Evolutionary conservation across 2,797 vertebrate genomes (phyloP).

Genomic region (Phataginus tetradactyla): DNA sequence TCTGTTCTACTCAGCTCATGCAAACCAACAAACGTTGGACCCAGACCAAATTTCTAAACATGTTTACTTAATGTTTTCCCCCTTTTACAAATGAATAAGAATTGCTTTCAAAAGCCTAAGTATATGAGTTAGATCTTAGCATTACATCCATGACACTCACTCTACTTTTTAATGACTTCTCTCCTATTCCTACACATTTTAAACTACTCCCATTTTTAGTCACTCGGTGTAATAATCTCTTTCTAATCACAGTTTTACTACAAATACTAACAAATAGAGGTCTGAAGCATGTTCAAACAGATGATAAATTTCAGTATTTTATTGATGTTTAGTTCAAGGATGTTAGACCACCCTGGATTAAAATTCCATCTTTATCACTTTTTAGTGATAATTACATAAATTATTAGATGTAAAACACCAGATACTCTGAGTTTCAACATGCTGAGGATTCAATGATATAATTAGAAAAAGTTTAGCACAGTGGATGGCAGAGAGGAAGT

Average conservation of each 20-base stretch:
- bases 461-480: neutral
- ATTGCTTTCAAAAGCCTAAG: conserved; percentile 57
- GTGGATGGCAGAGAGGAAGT: neutral
- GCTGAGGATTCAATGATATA: neutral
- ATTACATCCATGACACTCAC: neutral
- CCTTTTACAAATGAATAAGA: conserved; percentile 67
- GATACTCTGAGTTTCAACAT: neutral
- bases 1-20: conserved; percentile 55
- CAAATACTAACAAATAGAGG: conserved; percentile 53
- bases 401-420: neutral
- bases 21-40: conserved; percentile 72
- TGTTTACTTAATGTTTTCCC: conserved; percentile 56
- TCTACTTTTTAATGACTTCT: conserved; percentile 65
- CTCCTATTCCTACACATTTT: conserved; percentile 30
- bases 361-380: neutral
- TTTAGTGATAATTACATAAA: no score
- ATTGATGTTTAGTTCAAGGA: neutral
- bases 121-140: conserved; percentile 60
- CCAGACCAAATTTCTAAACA: conserved; percentile 66
- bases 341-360: neutral
- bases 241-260: conserved; percentile 69
- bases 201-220: conserved; percentile 51
- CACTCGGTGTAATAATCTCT: conserved; percentile 57
- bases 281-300: neutral
- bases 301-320: conserved; percentile 7